These are phyloP conservation scores for Podiceps cristatus DNA, from an alignment of 2,113 vertebrate genomes.

Conservation along the genomic window DNA sequence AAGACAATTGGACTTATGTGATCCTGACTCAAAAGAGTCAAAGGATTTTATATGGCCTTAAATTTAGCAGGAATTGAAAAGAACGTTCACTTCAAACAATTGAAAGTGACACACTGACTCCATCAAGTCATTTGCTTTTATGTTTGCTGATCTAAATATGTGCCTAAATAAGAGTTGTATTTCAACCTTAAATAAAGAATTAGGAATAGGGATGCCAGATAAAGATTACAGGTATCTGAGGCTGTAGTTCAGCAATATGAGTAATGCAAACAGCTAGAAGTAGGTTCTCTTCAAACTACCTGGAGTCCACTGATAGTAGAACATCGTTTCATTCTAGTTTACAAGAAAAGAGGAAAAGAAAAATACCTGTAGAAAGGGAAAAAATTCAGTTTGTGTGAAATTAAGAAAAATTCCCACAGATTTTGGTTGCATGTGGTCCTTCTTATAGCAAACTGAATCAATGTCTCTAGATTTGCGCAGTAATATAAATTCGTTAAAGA, in stretches of 20 bases:
- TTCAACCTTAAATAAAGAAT: not conserved
- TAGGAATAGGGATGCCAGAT: not conserved
- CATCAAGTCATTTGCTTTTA: not conserved
- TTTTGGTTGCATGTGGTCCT: not conserved
- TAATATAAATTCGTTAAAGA: not conserved
- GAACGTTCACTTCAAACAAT: not conserved
- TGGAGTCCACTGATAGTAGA: not conserved
- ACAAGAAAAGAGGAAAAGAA: not conserved
- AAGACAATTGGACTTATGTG: not conserved
- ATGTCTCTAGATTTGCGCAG: not conserved
- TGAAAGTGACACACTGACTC: not conserved
- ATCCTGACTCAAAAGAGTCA: not conserved
- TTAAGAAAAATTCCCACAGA: not conserved
- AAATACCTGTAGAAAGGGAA: not conserved
- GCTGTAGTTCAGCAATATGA: not conserved
- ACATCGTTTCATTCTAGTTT: not conserved
- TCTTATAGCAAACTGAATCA: not conserved
- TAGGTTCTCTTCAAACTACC: not conserved
- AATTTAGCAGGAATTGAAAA: not conserved
- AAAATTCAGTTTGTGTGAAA: not conserved
- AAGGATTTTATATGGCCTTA: not conserved
- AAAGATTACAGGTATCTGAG: not conserved
- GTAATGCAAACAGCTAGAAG: not conserved
- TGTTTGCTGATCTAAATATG: not conserved
- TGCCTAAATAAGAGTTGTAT: not conserved